Conservation (phyloP, 2,797 vertebrate genomes). For the Platalea minor region DNA sequence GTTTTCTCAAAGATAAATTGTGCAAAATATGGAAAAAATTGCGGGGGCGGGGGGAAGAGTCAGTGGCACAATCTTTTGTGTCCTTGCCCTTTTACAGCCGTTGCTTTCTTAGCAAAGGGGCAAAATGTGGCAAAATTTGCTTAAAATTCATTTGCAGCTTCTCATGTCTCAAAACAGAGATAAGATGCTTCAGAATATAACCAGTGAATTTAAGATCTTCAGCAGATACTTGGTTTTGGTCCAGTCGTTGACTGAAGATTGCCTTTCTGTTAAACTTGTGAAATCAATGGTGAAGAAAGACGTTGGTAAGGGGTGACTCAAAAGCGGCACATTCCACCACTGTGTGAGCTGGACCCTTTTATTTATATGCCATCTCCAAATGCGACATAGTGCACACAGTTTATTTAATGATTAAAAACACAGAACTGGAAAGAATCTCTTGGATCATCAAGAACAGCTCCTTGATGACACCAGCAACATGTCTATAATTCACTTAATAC, state of each 20-base stretch:
- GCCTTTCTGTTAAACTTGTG: not conserved
- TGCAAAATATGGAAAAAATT: not conserved
- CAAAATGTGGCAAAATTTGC: not conserved
- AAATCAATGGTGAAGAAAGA: not conserved
- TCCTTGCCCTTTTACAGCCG: not conserved
- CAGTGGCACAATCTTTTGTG: not conserved
- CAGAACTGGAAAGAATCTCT: not conserved
- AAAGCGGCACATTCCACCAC: not conserved
- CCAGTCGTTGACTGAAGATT: not conserved
- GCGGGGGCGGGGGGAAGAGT: rapidly evolving
- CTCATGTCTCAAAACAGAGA: not conserved
- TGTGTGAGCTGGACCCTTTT: not conserved
- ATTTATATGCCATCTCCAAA: not conserved
- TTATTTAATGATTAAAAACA: not conserved
- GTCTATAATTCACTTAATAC: not conserved
- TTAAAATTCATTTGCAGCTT: not conserved
- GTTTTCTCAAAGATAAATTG: not conserved
- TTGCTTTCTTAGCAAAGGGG: not conserved
- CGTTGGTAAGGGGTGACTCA: not conserved
- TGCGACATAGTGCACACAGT: no score
- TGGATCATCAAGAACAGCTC: not conserved
- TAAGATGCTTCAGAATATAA: not conserved
- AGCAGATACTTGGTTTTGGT: not conserved
- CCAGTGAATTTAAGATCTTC: not conserved
- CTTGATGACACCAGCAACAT: no score